Evolutionary conservation across 2,113 vertebrate genomes (phyloP), one percentile per base, ranked within the genome.

Genomic region (Crotalus viridis): DNA sequence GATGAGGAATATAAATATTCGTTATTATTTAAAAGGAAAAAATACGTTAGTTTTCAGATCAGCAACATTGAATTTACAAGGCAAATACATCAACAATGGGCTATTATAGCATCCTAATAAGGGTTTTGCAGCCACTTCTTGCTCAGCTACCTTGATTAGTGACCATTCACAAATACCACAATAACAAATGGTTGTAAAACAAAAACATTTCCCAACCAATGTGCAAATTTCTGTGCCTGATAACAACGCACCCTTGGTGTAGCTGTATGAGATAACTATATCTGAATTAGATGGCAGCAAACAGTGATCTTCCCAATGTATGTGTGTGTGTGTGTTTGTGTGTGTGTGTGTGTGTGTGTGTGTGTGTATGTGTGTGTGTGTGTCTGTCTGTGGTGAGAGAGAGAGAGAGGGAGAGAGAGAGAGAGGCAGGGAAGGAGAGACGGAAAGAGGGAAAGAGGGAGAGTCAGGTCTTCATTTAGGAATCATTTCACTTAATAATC

Each of bases 301-400:
- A n/a, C 26, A 13, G 10, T 69, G 3, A 69, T 69, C 64, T 15
- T 69, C 28, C 57, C 57, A 59, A 12, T 28, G 59, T 64, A 4
- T 12, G 26, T 64, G 59, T 64, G 10, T 28, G 0, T 64, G 1
- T 28, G 26, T 28, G 0, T 64, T 0, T 28, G 61, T 28, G 0
- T 12, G 3, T 64, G 0, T 51, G 48, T 51, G 48, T 28, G 26
- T 61, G 9, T 26, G 0, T 48, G 48, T 48, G 48, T 48, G 48
- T 48, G 48, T 39, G 0, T 48, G 48, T 48, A 8, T 51, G 48
- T 51, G 48, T 51, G 48, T 28, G 26, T 61, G 9, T 26, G 0
- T 48, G 48, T 48, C 6, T 48, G 48, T 48, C 7, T 39, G 0
- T 48, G 48, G 48, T 9, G 9, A 0, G n/a, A 48, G 9, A 0